These are phyloP conservation scores for Galeruca laticollis DNA, from an alignment of 2,888 invertebrate species.

Conservation along the genomic window DNA sequence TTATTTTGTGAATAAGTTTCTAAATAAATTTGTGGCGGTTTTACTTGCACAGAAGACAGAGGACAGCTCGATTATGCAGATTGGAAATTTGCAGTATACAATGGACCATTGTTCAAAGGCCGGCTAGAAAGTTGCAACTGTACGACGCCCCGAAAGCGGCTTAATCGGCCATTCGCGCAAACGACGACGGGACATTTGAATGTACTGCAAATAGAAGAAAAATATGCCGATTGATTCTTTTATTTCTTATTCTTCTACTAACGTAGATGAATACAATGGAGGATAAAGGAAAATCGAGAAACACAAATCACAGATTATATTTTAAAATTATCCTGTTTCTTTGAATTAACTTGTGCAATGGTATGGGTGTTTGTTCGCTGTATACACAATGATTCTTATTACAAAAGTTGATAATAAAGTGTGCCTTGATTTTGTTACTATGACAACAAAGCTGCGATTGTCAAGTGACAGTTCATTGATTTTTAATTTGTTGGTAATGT, in stretches of 20 bases:
- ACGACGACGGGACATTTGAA: constrained; percentile 20
- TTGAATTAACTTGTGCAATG: not conserved
- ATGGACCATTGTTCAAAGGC: constrained; percentile 22
- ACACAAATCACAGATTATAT: not conserved
- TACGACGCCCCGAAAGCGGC: constrained; percentile 8
- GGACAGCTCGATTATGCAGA: constrained; percentile 23
- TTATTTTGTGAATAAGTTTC: not conserved
- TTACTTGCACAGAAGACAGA: constrained; percentile 11
- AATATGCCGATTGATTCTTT: constrained; percentile 27
- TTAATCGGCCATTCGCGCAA: constrained; percentile 7
- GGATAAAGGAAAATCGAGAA: not conserved
- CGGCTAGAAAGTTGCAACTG: constrained; percentile 14
- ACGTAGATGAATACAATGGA: constrained; percentile 10
- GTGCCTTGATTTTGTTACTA: no score
- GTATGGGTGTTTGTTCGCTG: not conserved
- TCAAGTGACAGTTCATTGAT: no score
- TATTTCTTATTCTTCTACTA: constrained; percentile 11
- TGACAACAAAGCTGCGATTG: no score
- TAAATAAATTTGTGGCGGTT: constrained; percentile 3
- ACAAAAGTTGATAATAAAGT: no score
- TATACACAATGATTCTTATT: no score
- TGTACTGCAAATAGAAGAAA: constrained; percentile 22
- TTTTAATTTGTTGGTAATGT: no score
- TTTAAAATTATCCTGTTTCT: not conserved
- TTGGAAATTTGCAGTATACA: constrained; percentile 22